Base-by-base conservation (phyloP, 2,797 vertebrate species). In the Sebastes wilsoni region DNA sequence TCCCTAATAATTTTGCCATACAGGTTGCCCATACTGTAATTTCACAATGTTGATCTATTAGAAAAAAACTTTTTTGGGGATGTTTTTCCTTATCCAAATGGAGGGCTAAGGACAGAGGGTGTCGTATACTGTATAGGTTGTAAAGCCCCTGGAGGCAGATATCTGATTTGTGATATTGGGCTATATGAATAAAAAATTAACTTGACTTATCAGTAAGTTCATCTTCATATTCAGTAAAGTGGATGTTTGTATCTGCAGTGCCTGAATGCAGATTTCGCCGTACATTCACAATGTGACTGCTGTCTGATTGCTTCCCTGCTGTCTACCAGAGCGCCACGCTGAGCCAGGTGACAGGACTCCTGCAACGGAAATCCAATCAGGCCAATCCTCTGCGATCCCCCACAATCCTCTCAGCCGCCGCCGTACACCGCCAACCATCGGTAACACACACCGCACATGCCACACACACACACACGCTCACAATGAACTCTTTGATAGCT, bases 331-430 rank as follows among this genome's bases (percentile, higher is more conserved):
- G 81, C 59, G 0, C 75, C 88, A 66, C 5, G 82, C 91, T 84
- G 83, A 49, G 81, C 66, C 93, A 90, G 92, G 90, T 93, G 88
- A 94, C 89, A 88, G 71, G 69, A 83, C 77, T 89, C 89, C 90
- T 72, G 83, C 80, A 20, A 82, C 2, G 52, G 78, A 82, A 93
- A 95, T 94, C 91, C 93, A 93, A 93, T 95, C 92, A 94, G 89
- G 91, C 85, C 91, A 92, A 91, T 94, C 92, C 81, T 56, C 62
- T n/a, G 18, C 46, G 64, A 91, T 90, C 79, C 78, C 81, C 81
- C 54, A 34, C 79, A 91, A 92, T 93, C 89, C 89, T 87, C 82
- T 91, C 90, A 91, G 75, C 80, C 22, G 5, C 66, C 71, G 3
- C 75, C 81, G 65, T 59, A 72, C 73, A 18, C 74, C 25, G n/a